phyloP scores from a whole-genome alignment of 2,888 invertebrate species.

The Camptogramma bilineatum region DNA sequence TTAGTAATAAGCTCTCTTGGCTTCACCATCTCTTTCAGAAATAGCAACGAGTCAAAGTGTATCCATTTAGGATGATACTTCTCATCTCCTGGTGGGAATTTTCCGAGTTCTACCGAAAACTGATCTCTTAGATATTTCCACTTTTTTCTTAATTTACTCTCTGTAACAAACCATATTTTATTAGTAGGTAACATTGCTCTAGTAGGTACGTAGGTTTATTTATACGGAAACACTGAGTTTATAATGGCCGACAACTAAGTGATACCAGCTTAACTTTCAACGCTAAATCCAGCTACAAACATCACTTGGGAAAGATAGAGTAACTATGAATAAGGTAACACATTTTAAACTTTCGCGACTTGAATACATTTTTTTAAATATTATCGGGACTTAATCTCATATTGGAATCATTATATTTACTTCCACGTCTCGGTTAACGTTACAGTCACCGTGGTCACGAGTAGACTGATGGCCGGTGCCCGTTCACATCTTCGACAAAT shows the following conservation, averaged over 20 bases:
- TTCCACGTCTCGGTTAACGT: too few species aligned
- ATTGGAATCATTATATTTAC: too few species aligned
- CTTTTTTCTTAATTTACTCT: constrained; percentile 40
- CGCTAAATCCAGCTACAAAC: neutral
- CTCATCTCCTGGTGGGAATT: constrained; percentile 34
- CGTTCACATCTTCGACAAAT: too few species aligned
- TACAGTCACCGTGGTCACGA: too few species aligned
- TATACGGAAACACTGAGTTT: constrained; percentile 11
- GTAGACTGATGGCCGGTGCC: too few species aligned
- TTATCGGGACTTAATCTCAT: too few species aligned
- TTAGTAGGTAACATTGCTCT: neutral
- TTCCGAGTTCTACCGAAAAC: constrained; percentile 38
- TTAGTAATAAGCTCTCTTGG: constrained; percentile 30
- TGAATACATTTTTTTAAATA: too few species aligned
- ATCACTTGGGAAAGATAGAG: too few species aligned
- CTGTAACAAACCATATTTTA: constrained; percentile 27
- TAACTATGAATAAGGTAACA: too few species aligned
- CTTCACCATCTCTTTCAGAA: constrained; percentile 41
- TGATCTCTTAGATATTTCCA: constrained; percentile 44
- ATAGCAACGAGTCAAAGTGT: constrained; percentile 38
- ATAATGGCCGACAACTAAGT: neutral
- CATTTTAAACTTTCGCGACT: too few species aligned
- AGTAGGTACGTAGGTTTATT: neutral
- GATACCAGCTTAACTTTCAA: constrained; percentile 1
- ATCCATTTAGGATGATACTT: constrained; percentile 38